Evolutionary conservation across 37 sponge, comb jelly and placozoan genomes (phyloP).

Genomic region (Haliclona indistincta): DNA sequence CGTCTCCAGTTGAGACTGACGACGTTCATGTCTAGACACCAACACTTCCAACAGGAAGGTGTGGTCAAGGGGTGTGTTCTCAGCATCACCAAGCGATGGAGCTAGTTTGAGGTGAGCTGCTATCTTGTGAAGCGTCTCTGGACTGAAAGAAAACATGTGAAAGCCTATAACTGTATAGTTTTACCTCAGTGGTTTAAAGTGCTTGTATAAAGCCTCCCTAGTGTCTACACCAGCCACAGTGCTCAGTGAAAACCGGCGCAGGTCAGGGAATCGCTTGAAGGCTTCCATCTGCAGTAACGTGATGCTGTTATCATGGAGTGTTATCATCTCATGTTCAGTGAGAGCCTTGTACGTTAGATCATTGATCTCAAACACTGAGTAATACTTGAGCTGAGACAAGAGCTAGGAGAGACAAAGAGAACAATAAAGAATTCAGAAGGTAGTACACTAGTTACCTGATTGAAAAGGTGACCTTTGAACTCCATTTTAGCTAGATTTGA

Average conservation of each 20-base stretch:
- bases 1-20: constrained; percentile 85
- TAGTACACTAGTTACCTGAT: constrained; percentile 34
- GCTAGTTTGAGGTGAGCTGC: constrained; percentile 78
- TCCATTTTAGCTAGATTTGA: constrained; percentile 51
- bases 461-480: constrained; percentile 88
- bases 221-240: constrained; percentile 92
- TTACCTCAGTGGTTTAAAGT: constrained; percentile 73
- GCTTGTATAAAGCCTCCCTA: constrained; percentile 60
- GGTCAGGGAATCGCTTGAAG: constrained; percentile 84
- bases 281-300: constrained; percentile 71
- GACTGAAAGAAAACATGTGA: constrained; percentile 26
- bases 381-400: constrained; percentile 87
- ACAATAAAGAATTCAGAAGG: not conserved
- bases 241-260: constrained; percentile 82
- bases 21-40: constrained; percentile 80
- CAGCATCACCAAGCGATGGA: constrained; percentile 3
- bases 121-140: constrained; percentile 68
- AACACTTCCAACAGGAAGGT: constrained; percentile 68
- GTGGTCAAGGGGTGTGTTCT: not conserved
- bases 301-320: constrained; percentile 76
- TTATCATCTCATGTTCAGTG: constrained; percentile 82
- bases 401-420: constrained; percentile 47
- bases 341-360: constrained; percentile 84
- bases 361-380: constrained; percentile 94
- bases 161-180: not conserved